Percentiles rank a stretch among this genome's conserved stretches.
These are phyloP conservation scores for Drosophila cognata DNA, from an alignment of 2,888 invertebrate species.

Conservation along the genomic window DNA sequence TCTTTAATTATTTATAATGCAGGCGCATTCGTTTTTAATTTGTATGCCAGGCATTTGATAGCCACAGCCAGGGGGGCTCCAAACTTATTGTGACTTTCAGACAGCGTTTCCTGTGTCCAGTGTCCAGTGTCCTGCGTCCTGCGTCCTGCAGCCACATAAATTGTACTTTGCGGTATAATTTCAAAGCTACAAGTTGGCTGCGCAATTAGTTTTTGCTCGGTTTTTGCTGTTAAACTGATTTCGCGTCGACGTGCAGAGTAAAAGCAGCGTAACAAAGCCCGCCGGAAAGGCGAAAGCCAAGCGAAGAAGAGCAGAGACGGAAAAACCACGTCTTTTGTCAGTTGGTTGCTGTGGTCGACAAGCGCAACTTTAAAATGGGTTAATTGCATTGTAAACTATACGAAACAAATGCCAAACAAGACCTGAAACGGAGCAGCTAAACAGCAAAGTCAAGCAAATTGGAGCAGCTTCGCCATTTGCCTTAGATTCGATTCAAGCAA, in stretches of 20 bases:
- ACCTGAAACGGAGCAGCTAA: constrained; percentile 48
- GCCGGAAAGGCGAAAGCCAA: constrained; percentile 29
- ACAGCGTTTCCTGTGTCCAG: neutral
- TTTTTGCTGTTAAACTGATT: constrained; percentile 68
- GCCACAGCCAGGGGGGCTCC: neutral
- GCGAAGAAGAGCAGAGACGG: too few relatives aligned
- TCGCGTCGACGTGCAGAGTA: constrained; percentile 25
- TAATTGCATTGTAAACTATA: constrained; percentile 80
- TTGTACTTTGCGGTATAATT: constrained; percentile 77
- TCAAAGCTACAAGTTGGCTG: constrained; percentile 56
- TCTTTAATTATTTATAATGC: constrained; percentile 66
- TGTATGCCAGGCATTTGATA: constrained; percentile 37
- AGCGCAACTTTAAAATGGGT: constrained; percentile 77
- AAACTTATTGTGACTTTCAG: constrained; percentile 25
- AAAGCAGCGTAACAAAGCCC: constrained; percentile 42
- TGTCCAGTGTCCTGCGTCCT: neutral
- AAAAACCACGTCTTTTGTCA: constrained; percentile 70
- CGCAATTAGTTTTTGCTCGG: constrained; percentile 73
- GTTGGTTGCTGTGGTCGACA: constrained; percentile 62
- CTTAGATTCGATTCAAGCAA: constrained; percentile 50
- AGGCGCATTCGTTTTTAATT: constrained; percentile 56
- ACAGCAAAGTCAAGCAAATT: constrained; percentile 26
- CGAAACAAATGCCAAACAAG: constrained; percentile 77
- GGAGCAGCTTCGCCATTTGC: constrained; percentile 22
- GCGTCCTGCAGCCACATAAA: constrained; percentile 49